These are phyloP conservation scores for Amyelois transitella DNA, from an alignment of 1,140 invertebrate species.

Conservation along the genomic window DNA sequence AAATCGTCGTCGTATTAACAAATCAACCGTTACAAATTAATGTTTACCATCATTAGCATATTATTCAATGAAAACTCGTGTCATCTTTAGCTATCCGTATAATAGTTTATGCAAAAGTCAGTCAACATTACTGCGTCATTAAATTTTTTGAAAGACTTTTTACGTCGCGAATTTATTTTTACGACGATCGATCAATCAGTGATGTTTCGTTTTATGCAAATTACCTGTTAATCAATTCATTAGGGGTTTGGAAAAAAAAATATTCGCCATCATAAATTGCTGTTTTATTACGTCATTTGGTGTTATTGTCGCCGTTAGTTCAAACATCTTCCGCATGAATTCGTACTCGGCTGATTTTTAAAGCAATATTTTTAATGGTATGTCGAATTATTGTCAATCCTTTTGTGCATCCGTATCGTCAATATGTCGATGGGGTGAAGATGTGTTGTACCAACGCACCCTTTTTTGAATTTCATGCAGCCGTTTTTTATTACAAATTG, in stretches of 20 bases:
- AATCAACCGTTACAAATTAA: conserved; percentile 72
- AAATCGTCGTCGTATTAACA: conserved; percentile 60
- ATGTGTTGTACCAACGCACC: conserved; percentile 56
- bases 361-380: conserved; percentile 69
- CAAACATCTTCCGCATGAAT: conserved; percentile 55
- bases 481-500: conserved; percentile 63
- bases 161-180: conserved; percentile 37
- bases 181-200: conserved; percentile 62
- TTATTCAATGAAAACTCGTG: conserved; percentile 57
- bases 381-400: conserved; percentile 65
- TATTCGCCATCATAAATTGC: conserved; percentile 36
- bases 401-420: conserved; percentile 53
- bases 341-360: conserved; percentile 47
- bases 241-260: conserved; percentile 23
- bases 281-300: conserved; percentile 45
- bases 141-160: conserved; percentile 30
- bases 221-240: conserved; percentile 57
- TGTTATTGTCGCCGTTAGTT: conserved; percentile 27
- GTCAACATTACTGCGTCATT: conserved; percentile 35
- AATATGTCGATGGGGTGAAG: conserved; percentile 65
- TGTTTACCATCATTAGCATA: conserved; percentile 69
- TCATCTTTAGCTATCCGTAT: conserved; percentile 28
- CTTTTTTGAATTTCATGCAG: conserved; percentile 62
- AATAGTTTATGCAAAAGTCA: conserved; percentile 21
- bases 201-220: conserved; percentile 41